Evolutionary conservation across 1,140 invertebrate genomes (phyloP), one percentile per base, ranked within the genome.

Genomic region (Pygmarrhopalites habei): DNA sequence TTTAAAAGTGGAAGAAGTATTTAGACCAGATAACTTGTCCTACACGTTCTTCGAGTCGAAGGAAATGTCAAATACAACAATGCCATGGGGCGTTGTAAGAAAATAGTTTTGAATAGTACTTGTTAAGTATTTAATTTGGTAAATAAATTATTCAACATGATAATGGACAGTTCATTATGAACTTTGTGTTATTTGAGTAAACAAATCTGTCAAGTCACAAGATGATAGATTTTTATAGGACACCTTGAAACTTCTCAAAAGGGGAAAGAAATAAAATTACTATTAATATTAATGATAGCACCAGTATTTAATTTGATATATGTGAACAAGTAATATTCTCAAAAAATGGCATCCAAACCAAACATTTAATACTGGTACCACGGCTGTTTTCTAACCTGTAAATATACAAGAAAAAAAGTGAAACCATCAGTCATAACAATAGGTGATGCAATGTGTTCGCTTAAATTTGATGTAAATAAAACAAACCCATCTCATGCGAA

Each of bases 31-130:
- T 73, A 84, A 87, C 64, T 87, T 99, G 69, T 96, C 92, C 1
- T 99, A 99, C 73, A 99, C 95, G 58, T 99, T 99, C 77, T 99
- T 98, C 76, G 90, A 98, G 21, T 87, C 95, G 0, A 98, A 95
- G 79, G 84, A 88, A 65, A 59, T 70, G 63, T 65, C 68, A 15
- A 61, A 61, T 49, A n/a, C 64, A 23, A 60, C 55, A 25, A 64
- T 64, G 28, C 39, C 60, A 3, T 58, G 57, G 57, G 57, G 43
- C 2, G 17, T 44, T 5, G n/a, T n/a, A n/a, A n/a, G n/a, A n/a
- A n/a, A n/a, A n/a, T n/a, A n/a, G n/a, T n/a, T n/a, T n/a, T n/a
- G n/a, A n/a, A n/a, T n/a, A n/a, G n/a, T n/a, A n/a, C n/a, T n/a
- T n/a, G n/a, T n/a, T n/a, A n/a, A n/a, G n/a, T n/a, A n/a, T n/a